Evolutionary conservation across 1,140 invertebrate species (phyloP), one percentile per base, ranked within the genome.

Genomic region (Drosophila bocki): DNA sequence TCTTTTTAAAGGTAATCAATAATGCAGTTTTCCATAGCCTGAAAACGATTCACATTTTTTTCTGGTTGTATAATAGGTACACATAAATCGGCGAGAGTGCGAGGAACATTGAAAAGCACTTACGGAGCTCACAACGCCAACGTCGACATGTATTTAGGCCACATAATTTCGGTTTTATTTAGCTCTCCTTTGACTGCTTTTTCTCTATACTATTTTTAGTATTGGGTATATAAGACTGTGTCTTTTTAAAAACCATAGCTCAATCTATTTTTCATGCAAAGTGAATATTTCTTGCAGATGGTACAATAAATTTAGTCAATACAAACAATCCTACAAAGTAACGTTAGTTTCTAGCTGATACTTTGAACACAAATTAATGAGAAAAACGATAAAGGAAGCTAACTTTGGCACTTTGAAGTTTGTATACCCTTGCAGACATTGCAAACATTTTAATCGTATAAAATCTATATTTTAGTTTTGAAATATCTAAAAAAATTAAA

Each of bases 91-190:
- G 11, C 7, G 35, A 48, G 15, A 41, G 41, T 41, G 26, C n/a
- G n/a, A 48, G 48, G 7, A 78, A 78, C 76, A 78, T 78, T 78
- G 75, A 71, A 78, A 78, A 78, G 53, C 75, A 78, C 76, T 78
- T 78, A 78, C 39, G 76, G 13, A 48, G 29, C 32, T 22, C 58
- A 70, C 53, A 70, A 37, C 69, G 19, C 17, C 32, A 11, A 22
- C 22, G 2, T n/a, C 45, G n/a, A 13, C 32, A 39, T 41, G 29
- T 44, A 63, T 78, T 53, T 78, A 51, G 61, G 59, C 39, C 60
- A 76, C 35, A 64, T 64, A 42, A 56, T 59, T 64, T 70, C 15
- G 17, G 45, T 15, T 72, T 78, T 63, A 59, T 78, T 71, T 60
- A 72, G 39, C 37, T 42, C 33, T 17, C 39, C 54, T 33, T 50